Evolutionary conservation across 2,113 vertebrate genomes (phyloP), one percentile per base, ranked within the genome.

Genomic region (Maccullochella peelii): DNA sequence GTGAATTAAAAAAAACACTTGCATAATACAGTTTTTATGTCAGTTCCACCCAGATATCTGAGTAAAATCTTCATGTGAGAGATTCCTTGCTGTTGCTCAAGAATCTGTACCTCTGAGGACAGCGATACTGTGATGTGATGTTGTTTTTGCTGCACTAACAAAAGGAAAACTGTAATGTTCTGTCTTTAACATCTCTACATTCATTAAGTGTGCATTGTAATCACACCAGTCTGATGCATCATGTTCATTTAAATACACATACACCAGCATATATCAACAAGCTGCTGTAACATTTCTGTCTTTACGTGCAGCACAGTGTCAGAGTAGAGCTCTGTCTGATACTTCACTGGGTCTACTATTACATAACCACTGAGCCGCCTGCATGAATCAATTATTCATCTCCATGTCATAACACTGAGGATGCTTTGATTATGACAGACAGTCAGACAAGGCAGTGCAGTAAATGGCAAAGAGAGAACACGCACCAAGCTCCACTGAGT

Each of bases 361-460:
- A 88, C 77, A 86, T 90, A 89, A 90, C 80, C 81, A 88, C 61
- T 71, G 72, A 90, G 59, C 81, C 57, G 78, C 57, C 85, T 85
- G 84, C 82, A 59, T 88, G 65, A 89, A 92, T 94, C 78, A 93
- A 92, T 94, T 91, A 93, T 94, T 93, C 65, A 92, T 83, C 76
- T 79, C 78, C 61, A 66, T 87, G 88, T 87, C 86, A 89, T 74
- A 90, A 90, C 85, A 87, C 82, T 54, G 85, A 78, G 61, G 75
- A 86, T 76, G 85, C 88, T 93, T 94, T 92, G 90, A 92, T 90
- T 91, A 83, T 87, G 88, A 90, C 85, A 89, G 91, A 85, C 87
- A 89, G 40, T 44, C 86, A 84, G 81, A 90, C 83, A 89, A 86
- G 87, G 77, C 75, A 82, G 72, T 44, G 65, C 62, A 83, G 71